Conservation (phyloP, 1,140 invertebrate genomes). For the Paracyclopina nana region DNA sequence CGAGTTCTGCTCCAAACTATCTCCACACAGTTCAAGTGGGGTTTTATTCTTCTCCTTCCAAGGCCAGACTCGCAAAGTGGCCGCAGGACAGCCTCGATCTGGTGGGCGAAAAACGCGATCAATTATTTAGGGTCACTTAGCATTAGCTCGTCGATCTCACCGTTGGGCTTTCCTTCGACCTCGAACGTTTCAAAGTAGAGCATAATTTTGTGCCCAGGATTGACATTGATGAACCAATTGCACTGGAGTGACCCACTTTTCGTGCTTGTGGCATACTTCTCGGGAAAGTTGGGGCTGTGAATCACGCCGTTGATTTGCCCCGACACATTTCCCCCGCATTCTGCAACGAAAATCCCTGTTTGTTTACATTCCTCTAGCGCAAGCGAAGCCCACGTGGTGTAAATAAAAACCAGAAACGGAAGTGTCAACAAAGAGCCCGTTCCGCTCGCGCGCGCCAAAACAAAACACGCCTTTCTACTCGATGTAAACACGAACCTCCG, state of each 20-base stretch:
- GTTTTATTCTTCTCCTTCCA: slow-evolving; percentile 37
- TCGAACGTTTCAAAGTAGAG: slow-evolving; percentile 68
- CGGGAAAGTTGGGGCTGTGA: slow-evolving; percentile 63
- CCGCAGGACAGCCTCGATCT: slow-evolving; percentile 72
- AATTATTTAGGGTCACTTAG: slow-evolving; percentile 3
- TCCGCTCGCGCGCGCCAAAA: neutral
- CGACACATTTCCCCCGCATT: slow-evolving; percentile 74
- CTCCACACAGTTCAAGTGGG: slow-evolving; percentile 70
- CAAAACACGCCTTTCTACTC: neutral
- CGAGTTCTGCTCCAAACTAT: slow-evolving; percentile 50
- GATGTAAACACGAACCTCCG: slow-evolving; percentile 34
- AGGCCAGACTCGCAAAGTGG: slow-evolving; percentile 67
- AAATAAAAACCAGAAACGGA: neutral
- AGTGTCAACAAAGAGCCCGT: neutral
- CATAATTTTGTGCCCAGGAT: slow-evolving; percentile 54
- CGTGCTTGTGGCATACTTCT: slow-evolving; percentile 53
- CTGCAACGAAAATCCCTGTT: too few relatives aligned
- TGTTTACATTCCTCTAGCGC: too few relatives aligned
- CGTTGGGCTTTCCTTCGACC: slow-evolving; percentile 62
- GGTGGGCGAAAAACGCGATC: neutral
- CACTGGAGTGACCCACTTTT: slow-evolving; percentile 54
- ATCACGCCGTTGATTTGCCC: slow-evolving; percentile 63
- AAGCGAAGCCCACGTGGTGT: neutral
- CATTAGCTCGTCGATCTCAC: slow-evolving; percentile 39
- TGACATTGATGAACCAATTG: slow-evolving; percentile 74